These are phyloP conservation scores for Gibbula magus DNA, from an alignment of 2,888 invertebrate genomes.

Conservation along the genomic window DNA sequence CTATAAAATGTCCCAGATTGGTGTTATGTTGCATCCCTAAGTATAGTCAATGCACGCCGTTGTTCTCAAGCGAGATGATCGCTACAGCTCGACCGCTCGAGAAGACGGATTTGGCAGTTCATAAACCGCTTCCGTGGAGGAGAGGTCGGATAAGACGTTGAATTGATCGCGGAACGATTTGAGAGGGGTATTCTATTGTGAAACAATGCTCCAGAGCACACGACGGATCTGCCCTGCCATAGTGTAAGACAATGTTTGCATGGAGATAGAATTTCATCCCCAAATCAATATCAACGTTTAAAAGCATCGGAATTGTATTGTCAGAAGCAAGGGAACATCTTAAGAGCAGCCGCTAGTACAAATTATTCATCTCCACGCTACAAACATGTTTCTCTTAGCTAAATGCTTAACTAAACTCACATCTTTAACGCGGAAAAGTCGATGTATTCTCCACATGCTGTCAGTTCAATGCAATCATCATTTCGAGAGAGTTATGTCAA, in stretches of 20 bases:
- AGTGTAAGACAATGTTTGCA: constrained; percentile 8
- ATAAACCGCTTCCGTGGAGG: too few relatives aligned
- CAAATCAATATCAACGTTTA: constrained; percentile 1
- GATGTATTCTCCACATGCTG: too few relatives aligned
- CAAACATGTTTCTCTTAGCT: neutral
- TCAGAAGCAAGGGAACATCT: neutral
- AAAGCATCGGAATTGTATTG: neutral
- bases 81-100: neutral
- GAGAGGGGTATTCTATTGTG: neutral
- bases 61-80: neutral
- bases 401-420: neutral
- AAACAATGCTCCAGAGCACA: neutral
- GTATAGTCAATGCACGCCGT: neutral
- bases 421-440: too few relatives aligned
- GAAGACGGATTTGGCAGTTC: too few relatives aligned
- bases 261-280: neutral
- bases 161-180: neutral
- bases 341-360: neutral
- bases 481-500: too few relatives aligned
- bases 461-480: too few relatives aligned
- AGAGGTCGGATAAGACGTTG: too few relatives aligned
- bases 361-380: neutral
- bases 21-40: constrained; percentile 1
- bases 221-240: neutral
- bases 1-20: neutral